These are phyloP conservation scores for Andricus curvator DNA, from an alignment of 2,888 invertebrate species.

Conservation along the genomic window DNA sequence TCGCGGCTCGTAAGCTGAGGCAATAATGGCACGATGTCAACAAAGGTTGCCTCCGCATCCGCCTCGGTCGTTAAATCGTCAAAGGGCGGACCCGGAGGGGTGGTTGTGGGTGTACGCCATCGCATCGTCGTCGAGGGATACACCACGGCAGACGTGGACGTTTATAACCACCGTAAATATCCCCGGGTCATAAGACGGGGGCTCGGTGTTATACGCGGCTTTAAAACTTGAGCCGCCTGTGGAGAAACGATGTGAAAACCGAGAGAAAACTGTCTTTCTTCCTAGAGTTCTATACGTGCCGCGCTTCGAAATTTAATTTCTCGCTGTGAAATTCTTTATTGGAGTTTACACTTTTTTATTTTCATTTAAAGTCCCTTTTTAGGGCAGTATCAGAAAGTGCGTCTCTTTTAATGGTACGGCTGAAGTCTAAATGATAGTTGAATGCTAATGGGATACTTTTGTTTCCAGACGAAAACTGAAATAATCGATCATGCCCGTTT, in stretches of 20 bases:
- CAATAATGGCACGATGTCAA: conserved; percentile 67
- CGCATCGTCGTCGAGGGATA: conserved; percentile 42
- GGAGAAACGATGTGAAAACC: conserved; percentile 27
- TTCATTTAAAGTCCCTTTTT: not conserved
- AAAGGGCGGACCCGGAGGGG: conserved; percentile 50
- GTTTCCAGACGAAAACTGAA: too few relatives aligned
- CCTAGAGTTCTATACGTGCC: not conserved
- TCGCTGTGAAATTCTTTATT: not conserved
- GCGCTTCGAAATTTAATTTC: conserved; percentile 1
- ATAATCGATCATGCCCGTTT: too few relatives aligned
- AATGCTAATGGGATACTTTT: too few relatives aligned
- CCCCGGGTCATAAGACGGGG: conserved; percentile 61
- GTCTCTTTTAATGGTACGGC: not conserved
- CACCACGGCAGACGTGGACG: conserved; percentile 61
- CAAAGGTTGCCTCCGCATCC: conserved; percentile 63
- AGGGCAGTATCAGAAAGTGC: not conserved
- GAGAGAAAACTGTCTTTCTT: not conserved
- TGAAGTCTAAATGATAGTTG: too few relatives aligned
- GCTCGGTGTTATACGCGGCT: conserved; percentile 43
- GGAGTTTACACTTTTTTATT: not conserved
- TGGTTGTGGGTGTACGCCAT: conserved; percentile 46
- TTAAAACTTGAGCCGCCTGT: conserved; percentile 38
- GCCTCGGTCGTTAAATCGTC: conserved; percentile 70
- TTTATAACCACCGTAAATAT: conserved; percentile 75
- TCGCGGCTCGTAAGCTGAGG: conserved; percentile 59